A percentile compares a stretch with the other conserved stretches of the same genome.
These are phyloP conservation scores for Rutilus rutilus DNA, from an alignment of 2,113 vertebrate genomes.

Conservation along the genomic window DNA sequence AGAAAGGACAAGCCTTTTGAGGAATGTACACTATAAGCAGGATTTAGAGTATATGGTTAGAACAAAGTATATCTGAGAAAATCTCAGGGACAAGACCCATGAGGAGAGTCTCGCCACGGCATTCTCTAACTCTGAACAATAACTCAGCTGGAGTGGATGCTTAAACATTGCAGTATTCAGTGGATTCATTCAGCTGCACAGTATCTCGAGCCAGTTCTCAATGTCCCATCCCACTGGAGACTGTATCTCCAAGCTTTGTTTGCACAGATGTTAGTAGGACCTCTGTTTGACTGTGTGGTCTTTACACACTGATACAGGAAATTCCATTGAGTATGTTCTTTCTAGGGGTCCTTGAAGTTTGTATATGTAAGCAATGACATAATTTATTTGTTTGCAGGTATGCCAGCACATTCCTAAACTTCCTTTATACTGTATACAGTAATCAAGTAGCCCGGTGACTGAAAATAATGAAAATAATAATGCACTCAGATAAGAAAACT, in stretches of 20 bases:
- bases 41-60: conserved; percentile 16
- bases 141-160: neutral
- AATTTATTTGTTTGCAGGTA: neutral
- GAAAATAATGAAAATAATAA: too few species aligned
- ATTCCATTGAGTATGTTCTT: conserved; percentile 51
- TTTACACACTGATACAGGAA: conserved; percentile 56
- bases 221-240: neutral
- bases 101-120: neutral
- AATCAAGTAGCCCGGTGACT: neutral
- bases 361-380: neutral
- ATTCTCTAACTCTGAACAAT: conserved; percentile 6
- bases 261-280: conserved; percentile 67
- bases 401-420: too few species aligned
- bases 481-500: neutral
- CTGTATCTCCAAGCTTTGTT: conserved; percentile 55
- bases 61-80: conserved; percentile 2
- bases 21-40: conserved; percentile 47
- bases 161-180: neutral
- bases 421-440: neutral
- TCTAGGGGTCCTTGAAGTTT: neutral
- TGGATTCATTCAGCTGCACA: conserved; percentile 4
- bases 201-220: conserved; percentile 10
- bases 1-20: neutral
- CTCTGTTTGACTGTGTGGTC: conserved; percentile 59
- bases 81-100: neutral